Evolutionary conservation across 1,140 invertebrate species (phyloP), one percentile per base, ranked within the genome.

Genomic region (Druon quercuslanigerum): DNA sequence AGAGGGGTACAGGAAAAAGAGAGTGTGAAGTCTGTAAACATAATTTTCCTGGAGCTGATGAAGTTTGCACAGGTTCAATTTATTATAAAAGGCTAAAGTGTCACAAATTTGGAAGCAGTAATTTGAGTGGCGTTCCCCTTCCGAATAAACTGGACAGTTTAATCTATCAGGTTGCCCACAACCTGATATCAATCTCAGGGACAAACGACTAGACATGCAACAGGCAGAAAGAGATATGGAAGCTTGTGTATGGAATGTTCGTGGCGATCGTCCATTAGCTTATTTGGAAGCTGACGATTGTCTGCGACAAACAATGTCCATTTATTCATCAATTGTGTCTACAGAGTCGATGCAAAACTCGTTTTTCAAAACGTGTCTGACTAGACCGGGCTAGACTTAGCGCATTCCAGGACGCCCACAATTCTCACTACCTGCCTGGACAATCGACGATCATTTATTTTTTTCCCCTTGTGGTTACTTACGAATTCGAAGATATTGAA

Each of bases 101-200:
- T 46, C 8, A 9, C 40, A 46, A 46, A 46, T 46, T 46, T 46
- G 40, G 40, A 11, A 46, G 40, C 40, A 46, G 60, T n/a, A 66
- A 66, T 66, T 66, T 66, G 25, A 66, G 60, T 40, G 25, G 2
- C 20, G 14, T 11, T 66, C 33, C 60, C 60, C 60, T 66, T 66
- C 33, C 33, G 33, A 66, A 14, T 40, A 2, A 46, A 46, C 14
- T n/a, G 7, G 40, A 66, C 33, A 33, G 57, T 66, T 66, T 40
- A 66, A 66, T 66, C 25, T 46, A 66, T 66, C 12, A 25, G n/a
- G 60, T 40, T 66, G 60, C 8, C 33, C 60, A 66, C 33, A 66
- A 66, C 40, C 40, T 66, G 40, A 66, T 66, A 66, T 40, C 13
- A 46, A 14, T 13, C 14, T 16, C 60, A 66, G 40, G 60, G 60